Base-by-base conservation (phyloP, 35 echinoderm and acorn worm species). In the Hemicentrotus pulcherrimus region DNA sequence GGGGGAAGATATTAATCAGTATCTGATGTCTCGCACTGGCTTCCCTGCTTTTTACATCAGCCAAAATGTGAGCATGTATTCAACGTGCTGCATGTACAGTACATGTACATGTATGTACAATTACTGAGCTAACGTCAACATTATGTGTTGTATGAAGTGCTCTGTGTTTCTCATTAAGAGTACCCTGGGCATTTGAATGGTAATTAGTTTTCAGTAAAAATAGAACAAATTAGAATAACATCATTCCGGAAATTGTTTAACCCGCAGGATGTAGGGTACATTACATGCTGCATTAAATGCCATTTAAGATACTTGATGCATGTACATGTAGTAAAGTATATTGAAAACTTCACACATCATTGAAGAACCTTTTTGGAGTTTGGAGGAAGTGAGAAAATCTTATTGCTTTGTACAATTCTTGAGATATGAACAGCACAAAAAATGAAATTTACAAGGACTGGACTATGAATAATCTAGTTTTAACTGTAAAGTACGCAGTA, bases 1-100 rank as follows among this genome's bases (percentile, higher is more conserved):
- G 91, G 46, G 24, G 91, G 91, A 93, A 93, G 48, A 93, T 46
- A 93, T 93, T 93, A 93, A 93, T 93, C 91, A 93, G 28, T 58
- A 14, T 48, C 46, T 93, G 91, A 47, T 93, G 91, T 41, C 88
- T 41, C 7, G 65, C 65, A n/a, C 65, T 28, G 4, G 22, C 65
- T 78, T 78, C 22, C 65, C 65, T 78, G 18, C 65, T 78, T 78
- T n/a, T 78, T 78, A 78, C 18, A 78, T 78, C 19, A 78, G 65
- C 24, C 19, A 78, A 78, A 22, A 78, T 78, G 6, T 15, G 2
- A 55, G 15, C 50, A 55, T 11, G 2, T 55, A 55, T 11, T 14
- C 7, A 55, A 10, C 15, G 9, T 55, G 15, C 50, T 55, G 15
- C 19, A n/a, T 78, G 65, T 6, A 19, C 18, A 15, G 61, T 70